Conservation (phyloP, 2,113 vertebrate species). For the Arizona elegans region DNA sequence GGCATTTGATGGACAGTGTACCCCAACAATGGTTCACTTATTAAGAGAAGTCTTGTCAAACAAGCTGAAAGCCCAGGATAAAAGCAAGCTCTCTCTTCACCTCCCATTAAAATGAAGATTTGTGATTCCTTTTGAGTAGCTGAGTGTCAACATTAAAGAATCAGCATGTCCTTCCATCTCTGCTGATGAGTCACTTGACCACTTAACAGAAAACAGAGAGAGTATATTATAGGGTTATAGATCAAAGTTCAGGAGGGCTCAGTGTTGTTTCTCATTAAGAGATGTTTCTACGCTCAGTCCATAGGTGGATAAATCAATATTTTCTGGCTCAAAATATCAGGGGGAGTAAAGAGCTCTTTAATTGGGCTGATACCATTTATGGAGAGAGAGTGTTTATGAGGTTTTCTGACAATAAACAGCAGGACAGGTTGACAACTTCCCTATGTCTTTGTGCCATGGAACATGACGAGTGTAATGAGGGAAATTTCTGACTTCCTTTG, state of each 20-base stretch:
- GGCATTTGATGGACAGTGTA: conserved; percentile 56
- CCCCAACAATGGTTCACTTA: conserved; percentile 55
- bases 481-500: conserved; percentile 57
- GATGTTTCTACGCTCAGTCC: conserved; percentile 67
- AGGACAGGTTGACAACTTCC: conserved; percentile 47
- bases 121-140: conserved; percentile 57
- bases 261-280: conserved; percentile 73
- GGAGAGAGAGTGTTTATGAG: conserved; percentile 57
- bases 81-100: conserved; percentile 60
- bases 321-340: conserved; percentile 71
- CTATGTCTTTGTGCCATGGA: conserved; percentile 51
- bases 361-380: conserved; percentile 68
- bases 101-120: conserved; percentile 65
- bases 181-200: conserved; percentile 59
- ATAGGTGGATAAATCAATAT: conserved; percentile 70
- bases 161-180: conserved; percentile 60
- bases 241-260: conserved; percentile 66
- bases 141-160: conserved; percentile 61
- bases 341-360: conserved; percentile 69
- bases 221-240: conserved; percentile 67
- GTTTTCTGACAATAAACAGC: conserved; percentile 65
- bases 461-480: conserved; percentile 51
- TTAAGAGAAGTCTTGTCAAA: conserved; percentile 62
- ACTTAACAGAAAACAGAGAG: conserved; percentile 74
- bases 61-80: conserved; percentile 57